phyloP scores from a whole-genome alignment of 2,888 invertebrate genomes.

The Scaptomyza parva region DNA sequence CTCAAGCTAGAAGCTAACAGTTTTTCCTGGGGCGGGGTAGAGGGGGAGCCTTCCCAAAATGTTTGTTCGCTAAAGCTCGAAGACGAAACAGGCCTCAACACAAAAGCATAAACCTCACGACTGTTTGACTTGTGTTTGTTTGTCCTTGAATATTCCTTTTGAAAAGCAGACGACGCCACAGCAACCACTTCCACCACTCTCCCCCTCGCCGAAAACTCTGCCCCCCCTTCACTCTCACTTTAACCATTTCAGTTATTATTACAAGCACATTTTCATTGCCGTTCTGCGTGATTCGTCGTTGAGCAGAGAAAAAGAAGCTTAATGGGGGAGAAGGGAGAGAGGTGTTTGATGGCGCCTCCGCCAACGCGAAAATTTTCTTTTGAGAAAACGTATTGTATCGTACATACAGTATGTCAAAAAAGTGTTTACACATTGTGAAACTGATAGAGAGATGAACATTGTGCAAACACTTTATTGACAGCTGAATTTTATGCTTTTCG shows the following conservation, averaged over 20 bases:
- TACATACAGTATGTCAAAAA: too few relatives aligned
- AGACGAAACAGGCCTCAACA: slow-evolving; percentile 26
- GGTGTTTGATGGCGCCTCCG: slow-evolving; percentile 71
- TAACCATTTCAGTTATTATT: slow-evolving; percentile 67
- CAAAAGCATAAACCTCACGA: slow-evolving; percentile 63
- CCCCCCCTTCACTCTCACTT: too few relatives aligned
- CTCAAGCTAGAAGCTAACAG: slow-evolving; percentile 40
- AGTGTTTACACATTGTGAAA: too few relatives aligned
- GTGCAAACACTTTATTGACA: too few relatives aligned
- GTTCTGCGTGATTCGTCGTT: slow-evolving; percentile 33
- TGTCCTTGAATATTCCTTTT: slow-evolving; percentile 78
- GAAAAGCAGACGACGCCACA: slow-evolving; percentile 54
- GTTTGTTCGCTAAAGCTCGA: slow-evolving; percentile 42
- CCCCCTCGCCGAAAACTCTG: too few relatives aligned
- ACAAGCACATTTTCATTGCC: slow-evolving; percentile 80
- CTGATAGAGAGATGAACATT: too few relatives aligned
- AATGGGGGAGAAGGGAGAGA: too few relatives aligned
- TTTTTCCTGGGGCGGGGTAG: slow-evolving; percentile 55
- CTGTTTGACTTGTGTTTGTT: slow-evolving; percentile 80
- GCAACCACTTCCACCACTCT: slow-evolving; percentile 22
- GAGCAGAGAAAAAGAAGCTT: background rate
- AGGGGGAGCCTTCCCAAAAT: too few relatives aligned
- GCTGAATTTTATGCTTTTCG: too few relatives aligned
- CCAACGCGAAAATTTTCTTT: slow-evolving; percentile 58
- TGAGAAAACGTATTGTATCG: too few relatives aligned